phyloP scores from a whole-genome alignment of 2,113 vertebrate species.

The Nothobranchius kuhntae region DNA sequence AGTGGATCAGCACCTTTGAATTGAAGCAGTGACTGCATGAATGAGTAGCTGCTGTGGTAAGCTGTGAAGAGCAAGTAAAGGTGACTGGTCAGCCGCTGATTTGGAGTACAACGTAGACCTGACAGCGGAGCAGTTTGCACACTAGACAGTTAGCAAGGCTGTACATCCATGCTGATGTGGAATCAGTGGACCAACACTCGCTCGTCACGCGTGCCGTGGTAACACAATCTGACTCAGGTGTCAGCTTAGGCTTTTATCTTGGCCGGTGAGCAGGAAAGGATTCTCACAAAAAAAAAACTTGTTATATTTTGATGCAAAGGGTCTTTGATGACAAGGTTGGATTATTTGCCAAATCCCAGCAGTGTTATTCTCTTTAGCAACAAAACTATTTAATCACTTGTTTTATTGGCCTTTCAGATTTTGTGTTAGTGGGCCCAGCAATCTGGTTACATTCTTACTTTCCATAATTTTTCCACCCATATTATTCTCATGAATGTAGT shows the following conservation, averaged over 20 bases:
- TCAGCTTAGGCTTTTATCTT: slow-evolving; percentile 5
- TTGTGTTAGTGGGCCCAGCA: no score
- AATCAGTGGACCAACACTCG: slow-evolving; percentile 6
- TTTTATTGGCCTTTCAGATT: not conserved
- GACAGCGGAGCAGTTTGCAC: slow-evolving; percentile 30
- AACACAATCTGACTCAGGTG: slow-evolving; percentile 4
- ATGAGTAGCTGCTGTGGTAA: not conserved
- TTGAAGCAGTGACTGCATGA: slow-evolving; percentile 34
- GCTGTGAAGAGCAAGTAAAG: slow-evolving; percentile 30
- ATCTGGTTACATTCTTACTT: no score
- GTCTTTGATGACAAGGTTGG: not conserved
- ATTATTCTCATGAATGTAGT: no score
- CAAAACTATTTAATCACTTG: not conserved
- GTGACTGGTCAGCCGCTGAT: slow-evolving; percentile 44
- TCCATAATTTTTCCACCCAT: no score
- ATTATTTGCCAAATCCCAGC: not conserved
- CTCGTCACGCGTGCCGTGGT: not conserved
- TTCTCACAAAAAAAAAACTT: slow-evolving; percentile 1
- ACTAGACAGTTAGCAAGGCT: not conserved
- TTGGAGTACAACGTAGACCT: not conserved
- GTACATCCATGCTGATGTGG: not conserved
- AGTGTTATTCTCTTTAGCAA: not conserved
- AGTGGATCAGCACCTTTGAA: slow-evolving; percentile 49
- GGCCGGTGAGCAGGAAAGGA: not conserved
- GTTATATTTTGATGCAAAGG: not conserved